Evolutionary conservation across 2,888 invertebrate species (phyloP).

Genomic region (Tanytarsus gracilentus): DNA sequence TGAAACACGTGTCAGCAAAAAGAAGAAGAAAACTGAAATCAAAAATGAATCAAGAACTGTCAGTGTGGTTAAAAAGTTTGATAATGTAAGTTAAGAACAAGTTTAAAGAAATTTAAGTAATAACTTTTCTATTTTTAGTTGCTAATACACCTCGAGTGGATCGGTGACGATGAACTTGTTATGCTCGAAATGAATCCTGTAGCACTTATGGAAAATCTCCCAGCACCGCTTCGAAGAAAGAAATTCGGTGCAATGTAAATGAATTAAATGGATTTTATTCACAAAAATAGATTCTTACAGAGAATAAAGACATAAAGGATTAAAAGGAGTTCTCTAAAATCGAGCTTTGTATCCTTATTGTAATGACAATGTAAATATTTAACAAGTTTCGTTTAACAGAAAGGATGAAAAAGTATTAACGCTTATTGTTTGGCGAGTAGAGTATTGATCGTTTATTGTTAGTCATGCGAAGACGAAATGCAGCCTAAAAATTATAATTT

Average conservation of each 20-base stretch:
- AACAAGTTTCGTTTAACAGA: not conserved
- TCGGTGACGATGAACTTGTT: slow-evolving; percentile 61
- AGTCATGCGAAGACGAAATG: not conserved
- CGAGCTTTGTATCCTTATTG: no score
- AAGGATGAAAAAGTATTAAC: not conserved
- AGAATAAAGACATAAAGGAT: no score
- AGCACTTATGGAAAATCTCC: slow-evolving; percentile 59
- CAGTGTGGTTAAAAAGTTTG: slow-evolving; percentile 29
- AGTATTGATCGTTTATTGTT: not conserved
- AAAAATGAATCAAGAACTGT: slow-evolving; percentile 29
- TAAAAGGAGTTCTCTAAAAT: no score
- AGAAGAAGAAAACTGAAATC: slow-evolving; percentile 37
- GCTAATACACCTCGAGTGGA: slow-evolving; percentile 60
- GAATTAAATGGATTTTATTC: slow-evolving; percentile 33
- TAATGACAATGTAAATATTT: not conserved
- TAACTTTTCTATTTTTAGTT: slow-evolving; percentile 50
- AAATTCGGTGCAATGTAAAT: slow-evolving; percentile 47
- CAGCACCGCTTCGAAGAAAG: slow-evolving; percentile 58
- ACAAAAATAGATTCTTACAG: not conserved
- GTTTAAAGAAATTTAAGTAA: slow-evolving; percentile 1
- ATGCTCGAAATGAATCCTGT: slow-evolving; percentile 66
- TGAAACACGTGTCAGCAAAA: slow-evolving; percentile 20
- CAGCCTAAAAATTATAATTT: not conserved
- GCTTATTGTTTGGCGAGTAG: not conserved
- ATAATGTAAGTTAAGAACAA: not conserved